Conservation (phyloP, 1,140 invertebrate species). For the Caenorhabditis briggsae region DNA sequence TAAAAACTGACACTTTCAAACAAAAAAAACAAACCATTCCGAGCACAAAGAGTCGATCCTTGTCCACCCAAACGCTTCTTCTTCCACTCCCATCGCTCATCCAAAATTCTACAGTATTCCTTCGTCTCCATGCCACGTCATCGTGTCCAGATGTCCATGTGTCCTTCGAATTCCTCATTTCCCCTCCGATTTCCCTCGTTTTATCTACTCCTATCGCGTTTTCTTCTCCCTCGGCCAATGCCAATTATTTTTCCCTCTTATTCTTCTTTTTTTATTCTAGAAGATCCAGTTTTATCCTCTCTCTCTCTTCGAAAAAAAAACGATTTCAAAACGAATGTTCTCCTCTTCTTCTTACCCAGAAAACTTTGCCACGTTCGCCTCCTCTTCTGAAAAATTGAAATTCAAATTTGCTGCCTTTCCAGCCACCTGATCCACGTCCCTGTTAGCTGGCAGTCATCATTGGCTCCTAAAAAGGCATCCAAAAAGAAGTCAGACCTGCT, state of each 20-base stretch:
- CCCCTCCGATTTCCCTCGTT: not conserved
- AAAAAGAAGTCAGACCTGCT: no score
- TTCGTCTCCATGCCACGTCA: no score
- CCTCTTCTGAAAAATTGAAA: no score
- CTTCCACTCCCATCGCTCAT: not conserved
- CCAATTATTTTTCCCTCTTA: not conserved
- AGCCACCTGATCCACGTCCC: no score
- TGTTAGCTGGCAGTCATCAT: no score
- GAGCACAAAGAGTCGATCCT: conserved; percentile 24
- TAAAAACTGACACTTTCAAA: no score
- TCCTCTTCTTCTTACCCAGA: no score
- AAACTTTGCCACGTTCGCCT: no score
- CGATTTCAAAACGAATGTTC: no score
- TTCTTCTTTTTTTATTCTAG: not conserved
- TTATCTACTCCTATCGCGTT: conserved; percentile 44
- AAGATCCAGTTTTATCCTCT: conserved; percentile 17
- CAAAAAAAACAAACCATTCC: conserved; percentile 39
- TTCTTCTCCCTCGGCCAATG: not conserved
- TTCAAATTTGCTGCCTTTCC: no score
- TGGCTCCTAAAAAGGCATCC: no score
- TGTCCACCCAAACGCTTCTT: conserved; percentile 28
- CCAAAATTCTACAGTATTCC: not conserved
- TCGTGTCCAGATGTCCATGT: not conserved
- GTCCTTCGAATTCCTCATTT: not conserved
- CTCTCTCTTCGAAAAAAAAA: not conserved